A percentile compares a stretch with the other conserved stretches of the same genome.
Conservation (phyloP, 2,113 vertebrate genomes). For the Rhegmatorhina hoffmannsi region DNA sequence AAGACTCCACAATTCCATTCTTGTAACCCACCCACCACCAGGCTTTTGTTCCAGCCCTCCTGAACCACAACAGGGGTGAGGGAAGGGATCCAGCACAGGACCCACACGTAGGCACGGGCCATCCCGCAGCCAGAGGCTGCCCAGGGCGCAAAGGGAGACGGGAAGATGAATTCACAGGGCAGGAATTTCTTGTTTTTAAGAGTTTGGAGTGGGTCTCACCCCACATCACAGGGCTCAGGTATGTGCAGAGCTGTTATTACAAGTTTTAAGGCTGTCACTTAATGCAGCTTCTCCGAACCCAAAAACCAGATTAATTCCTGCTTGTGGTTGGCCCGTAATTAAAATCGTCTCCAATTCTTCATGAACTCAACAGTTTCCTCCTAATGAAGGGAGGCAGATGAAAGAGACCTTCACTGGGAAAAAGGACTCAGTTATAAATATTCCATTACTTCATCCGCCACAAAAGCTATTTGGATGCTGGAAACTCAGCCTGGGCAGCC, state of each 20-base stretch:
- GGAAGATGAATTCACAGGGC: conserved; percentile 45
- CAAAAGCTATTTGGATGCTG: conserved; percentile 36
- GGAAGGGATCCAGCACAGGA: background rate
- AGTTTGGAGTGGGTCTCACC: conserved; percentile 5
- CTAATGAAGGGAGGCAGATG: conserved; percentile 53
- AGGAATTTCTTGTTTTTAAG: conserved; percentile 59
- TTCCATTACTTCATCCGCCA: conserved; percentile 47
- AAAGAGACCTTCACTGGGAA: conserved; percentile 65
- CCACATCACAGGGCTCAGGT: conserved; percentile 55
- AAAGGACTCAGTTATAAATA: conserved; percentile 51
- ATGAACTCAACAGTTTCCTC: conserved; percentile 50
- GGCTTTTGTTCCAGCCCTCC: background rate
- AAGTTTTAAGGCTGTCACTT: conserved; percentile 16
- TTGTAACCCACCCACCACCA: background rate
- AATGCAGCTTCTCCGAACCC: background rate
- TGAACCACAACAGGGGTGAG: background rate
- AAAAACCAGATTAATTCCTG: conserved; percentile 25
- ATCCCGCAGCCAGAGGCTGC: background rate
- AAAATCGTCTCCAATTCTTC: conserved; percentile 61
- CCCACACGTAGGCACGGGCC: background rate
- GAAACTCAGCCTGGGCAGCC: conserved; percentile 24
- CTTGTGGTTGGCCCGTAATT: conserved; percentile 47
- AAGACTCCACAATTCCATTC: background rate
- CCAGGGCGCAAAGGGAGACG: background rate
- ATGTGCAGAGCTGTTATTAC: conserved; percentile 45